Percentiles rank a stretch among this genome's conserved stretches.
phyloP scores from a whole-genome alignment of 2,113 vertebrate genomes.

The Antigone vipio region DNA sequence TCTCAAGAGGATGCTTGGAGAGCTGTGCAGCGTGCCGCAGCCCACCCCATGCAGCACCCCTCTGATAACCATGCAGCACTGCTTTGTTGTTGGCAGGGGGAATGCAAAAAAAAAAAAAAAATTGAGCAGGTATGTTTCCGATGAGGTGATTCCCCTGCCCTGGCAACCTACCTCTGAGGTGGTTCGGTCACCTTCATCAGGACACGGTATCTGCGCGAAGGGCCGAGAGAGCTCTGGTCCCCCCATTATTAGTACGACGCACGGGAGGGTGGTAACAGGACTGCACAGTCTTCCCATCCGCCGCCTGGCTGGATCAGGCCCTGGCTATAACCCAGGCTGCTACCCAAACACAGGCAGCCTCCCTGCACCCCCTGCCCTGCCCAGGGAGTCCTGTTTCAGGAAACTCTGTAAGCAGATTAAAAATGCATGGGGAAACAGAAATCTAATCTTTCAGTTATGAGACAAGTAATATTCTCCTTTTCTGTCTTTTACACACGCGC shows the following conservation, averaged over 20 bases:
- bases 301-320: not conserved
- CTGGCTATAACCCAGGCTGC: not conserved
- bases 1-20: not conserved
- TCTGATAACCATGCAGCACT: accelerated
- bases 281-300: accelerated
- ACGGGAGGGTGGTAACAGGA: not conserved
- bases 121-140: accelerated
- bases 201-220: accelerated
- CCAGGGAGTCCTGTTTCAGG: not conserved
- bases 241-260: accelerated
- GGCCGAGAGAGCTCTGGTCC: not conserved
- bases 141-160: not conserved
- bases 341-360: not conserved
- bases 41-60: accelerated
- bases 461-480: not conserved
- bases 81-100: not conserved
- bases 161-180: not conserved
- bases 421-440: not conserved
- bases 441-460: not conserved
- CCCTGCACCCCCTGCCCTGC: not conserved
- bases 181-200: not conserved
- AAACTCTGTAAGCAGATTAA: not conserved
- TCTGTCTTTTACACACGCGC: not conserved
- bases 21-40: not conserved
- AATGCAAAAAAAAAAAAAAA: not conserved